Base-by-base conservation (phyloP, 2,113 vertebrate species). In the Excalfactoria chinensis region DNA sequence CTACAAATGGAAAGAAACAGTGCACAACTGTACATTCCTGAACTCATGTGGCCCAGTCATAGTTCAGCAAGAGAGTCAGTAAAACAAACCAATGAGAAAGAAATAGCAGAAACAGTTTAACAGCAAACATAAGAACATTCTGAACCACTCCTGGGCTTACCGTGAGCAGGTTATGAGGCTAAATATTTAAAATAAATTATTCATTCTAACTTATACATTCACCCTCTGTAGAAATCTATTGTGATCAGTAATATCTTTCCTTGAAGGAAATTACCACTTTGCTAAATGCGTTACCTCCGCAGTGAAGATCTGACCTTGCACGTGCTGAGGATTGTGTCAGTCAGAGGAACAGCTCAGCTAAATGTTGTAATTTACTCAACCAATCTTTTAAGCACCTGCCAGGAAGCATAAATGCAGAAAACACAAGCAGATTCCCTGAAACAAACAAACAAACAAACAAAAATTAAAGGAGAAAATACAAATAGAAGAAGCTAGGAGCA, bases 171-270 rank as follows among this genome's bases (percentile, higher is more conserved):
- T 37, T 71, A 93, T 30, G 48, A 84, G 37, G 6, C 25, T 94
- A 76, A 91, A 83, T 81, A 46, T 6, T 81, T 88, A 46, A 18
- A 88, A 81, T 74, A 86, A 86, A 89, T 79, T 76, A 86, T 84
- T 92, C 37, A 88, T 78, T 81, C 70, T 81, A 37, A 86, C 90
- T 84, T 88, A 70, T 23, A 55, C 56, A 77, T 80, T 95, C 64
- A 92, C 28, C 32, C 92, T 56, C 34, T 77, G 19, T 44, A 77
- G 51, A 90, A 92, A 93, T 92, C 89, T 77, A 86, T 58, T 59
- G 26, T 88, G 91, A 90, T 92, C 86, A 40, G 80, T 89, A 84
- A 90, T 86, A 66, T 86, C 59, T 81, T 78, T 71, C 37, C 48
- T 78, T 72, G 62, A 81, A 88, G 22, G 56, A 84, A 93, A 92